Base-by-base conservation (phyloP, 2,113 vertebrate species). In the Melanotaenia duboulayi region DNA sequence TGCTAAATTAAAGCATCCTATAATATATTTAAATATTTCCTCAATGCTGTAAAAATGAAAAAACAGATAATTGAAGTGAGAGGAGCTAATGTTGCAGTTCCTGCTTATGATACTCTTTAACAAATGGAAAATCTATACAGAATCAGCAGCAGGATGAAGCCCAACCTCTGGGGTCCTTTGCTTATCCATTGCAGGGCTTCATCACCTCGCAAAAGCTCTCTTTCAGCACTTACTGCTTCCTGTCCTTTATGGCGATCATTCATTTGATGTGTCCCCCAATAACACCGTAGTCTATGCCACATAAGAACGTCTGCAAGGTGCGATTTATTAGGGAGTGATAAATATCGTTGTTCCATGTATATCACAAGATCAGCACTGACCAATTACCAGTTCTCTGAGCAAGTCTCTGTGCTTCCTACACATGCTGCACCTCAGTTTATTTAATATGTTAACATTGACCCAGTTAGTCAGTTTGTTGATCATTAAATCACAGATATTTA, bases 101-200 rank as follows among this genome's bases (percentile, higher is more conserved):
- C 79, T 84, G 76, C 64, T 49, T 83, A 80, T 81, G 73, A 79
- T 78, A 65, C 42, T 50, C 60, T 80, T 83, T 84, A 91, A 84
- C 81, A 87, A 91, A 83, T 89, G 78, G 74, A 88, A 89, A 88
- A 92, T 93, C 91, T 74, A 90, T 91, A 82, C 37, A 39, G 76
- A 86, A 80, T 89, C 83, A 80, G 79, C 82, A 81, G 83, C 78
- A 86, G 74, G 89, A 90, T 84, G 78, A 58, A 76, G 24, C 61
- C 50, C 55, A 8, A 70, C 61, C 70, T 28, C 50, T 4, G 10
- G 20, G 52, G 66, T 40, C 60, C n/a, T 66, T 46, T 51, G 44
- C 72, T 83, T 73, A 74, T 83, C 62, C 76, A 70, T 62, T 11
- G 39, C 35, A 25, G 65, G 51, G 52, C 63, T 81, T 82, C 74